phyloP scores from a whole-genome alignment of 2,113 vertebrate species.

The Ptyas mucosa region DNA sequence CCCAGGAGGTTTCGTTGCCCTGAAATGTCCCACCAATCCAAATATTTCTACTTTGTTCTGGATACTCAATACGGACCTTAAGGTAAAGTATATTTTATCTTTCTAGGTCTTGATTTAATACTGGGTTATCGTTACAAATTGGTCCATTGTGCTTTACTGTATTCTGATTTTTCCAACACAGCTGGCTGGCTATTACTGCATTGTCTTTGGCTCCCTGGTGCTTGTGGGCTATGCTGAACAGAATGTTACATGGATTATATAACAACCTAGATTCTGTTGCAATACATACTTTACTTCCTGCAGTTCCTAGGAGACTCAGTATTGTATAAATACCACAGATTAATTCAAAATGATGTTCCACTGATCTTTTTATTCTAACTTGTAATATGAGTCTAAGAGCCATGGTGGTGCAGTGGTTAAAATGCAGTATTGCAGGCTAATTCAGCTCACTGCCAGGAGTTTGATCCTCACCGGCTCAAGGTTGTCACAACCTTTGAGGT shows the following conservation, averaged over 20 bases:
- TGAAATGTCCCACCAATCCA: constrained; percentile 85
- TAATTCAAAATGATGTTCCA: background rate
- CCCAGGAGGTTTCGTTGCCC: constrained; percentile 90
- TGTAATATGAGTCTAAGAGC: background rate
- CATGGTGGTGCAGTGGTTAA: background rate
- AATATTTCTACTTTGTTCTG: constrained; percentile 92
- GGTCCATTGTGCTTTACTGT: background rate
- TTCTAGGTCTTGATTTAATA: background rate
- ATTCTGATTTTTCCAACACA: background rate
- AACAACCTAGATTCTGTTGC: background rate
- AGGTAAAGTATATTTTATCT: constrained; percentile 67
- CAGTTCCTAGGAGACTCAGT: background rate
- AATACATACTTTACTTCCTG: background rate
- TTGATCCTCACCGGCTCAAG: background rate
- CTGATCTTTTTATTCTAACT: background rate
- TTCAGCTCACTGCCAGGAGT: background rate
- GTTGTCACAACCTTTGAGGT: background rate
- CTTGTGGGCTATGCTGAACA: background rate
- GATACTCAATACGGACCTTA: constrained; percentile 95
- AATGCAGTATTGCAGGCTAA: background rate
- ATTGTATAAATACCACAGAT: background rate
- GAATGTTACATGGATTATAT: background rate
- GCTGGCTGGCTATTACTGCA: background rate
- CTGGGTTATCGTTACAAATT: background rate
- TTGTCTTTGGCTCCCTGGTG: background rate